Evolutionary conservation across 1,140 invertebrate genomes (phyloP), one percentile per base, ranked within the genome.

Genomic region (Dryas iulia): DNA sequence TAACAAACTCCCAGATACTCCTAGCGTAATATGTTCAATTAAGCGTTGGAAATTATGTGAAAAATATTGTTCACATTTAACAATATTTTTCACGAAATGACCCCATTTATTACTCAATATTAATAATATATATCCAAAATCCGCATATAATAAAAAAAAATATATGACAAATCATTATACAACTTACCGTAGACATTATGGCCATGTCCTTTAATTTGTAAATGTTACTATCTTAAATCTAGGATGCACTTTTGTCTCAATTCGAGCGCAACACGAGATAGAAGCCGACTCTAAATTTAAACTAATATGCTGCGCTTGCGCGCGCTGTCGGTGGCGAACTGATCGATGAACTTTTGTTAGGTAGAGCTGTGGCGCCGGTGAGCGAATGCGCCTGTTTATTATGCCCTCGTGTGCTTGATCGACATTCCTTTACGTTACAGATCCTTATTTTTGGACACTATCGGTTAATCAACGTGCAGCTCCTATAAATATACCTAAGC

Each of bases 281-380:
- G 54, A 67, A 54, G 39, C 61, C 35, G 35, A 62, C 21, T 69
- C 68, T 74, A 77, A 71, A 69, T 74, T 65, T 68, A 72, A 71
- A 73, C 53, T 60, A 59, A 72, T 71, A 54, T 61, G 58, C 64
- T 78, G 78, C 78, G 79, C 78, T 60, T 71, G 76, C 78, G 73
- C 72, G 73, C 82, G 80, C 82, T 67, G 83, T 76, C 78, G 69
- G 76, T 80, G 77, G 83, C 82, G 80, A 78, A 90, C 86, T 90
- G 85, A 84, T 75, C 83, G 83, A 80, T 87, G 87, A 88, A 88
- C 82, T 82, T 79, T 81, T 54, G 71, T 69, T 23, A 70, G 39
- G 53, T 47, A 62, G 47, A 60, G 35, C 58, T 57, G 30, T 79
- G 82, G 83, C 82, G 83, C 83, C 78, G 80, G 74, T 76, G 72